phyloP scores from a whole-genome alignment of 2,888 invertebrate genomes.

The Phoenoteleia sp. region DNA sequence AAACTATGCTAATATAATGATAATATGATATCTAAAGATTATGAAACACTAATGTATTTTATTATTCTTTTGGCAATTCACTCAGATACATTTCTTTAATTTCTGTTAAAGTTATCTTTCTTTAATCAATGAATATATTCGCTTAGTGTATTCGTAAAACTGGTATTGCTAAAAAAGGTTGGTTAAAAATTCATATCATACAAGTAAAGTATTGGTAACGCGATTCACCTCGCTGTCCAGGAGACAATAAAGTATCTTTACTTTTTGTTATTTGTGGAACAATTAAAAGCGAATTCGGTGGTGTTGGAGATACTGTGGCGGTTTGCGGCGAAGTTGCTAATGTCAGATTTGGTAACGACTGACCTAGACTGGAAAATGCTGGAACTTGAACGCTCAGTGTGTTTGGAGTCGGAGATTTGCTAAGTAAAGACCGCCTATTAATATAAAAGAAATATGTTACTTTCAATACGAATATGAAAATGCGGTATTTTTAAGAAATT shows the following conservation, averaged over 20 bases:
- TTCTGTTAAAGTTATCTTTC: no score
- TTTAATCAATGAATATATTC: not conserved
- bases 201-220: constrained; percentile 69
- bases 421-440: constrained; percentile 84
- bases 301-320: constrained; percentile 85
- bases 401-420: constrained; percentile 89
- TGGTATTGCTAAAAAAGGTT: constrained; percentile 25
- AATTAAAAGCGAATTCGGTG: constrained; percentile 86
- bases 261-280: constrained; percentile 86
- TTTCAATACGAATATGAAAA: no score
- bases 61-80: no score
- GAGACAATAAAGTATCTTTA: constrained; percentile 85
- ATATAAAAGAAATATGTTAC: constrained; percentile 1
- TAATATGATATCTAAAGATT: no score
- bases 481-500: no score
- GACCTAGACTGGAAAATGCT: constrained; percentile 90
- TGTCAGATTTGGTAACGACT: constrained; percentile 93
- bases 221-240: constrained; percentile 85
- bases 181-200: constrained; percentile 53
- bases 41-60: no score
- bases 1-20: no score
- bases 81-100: no score
- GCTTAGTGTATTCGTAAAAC: constrained; percentile 17
- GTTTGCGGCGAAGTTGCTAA: constrained; percentile 85
- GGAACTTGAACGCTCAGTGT: constrained; percentile 92